Base-by-base conservation (phyloP, 64 coral and sea anemone species). In the Pocillopora verrucosa region DNA sequence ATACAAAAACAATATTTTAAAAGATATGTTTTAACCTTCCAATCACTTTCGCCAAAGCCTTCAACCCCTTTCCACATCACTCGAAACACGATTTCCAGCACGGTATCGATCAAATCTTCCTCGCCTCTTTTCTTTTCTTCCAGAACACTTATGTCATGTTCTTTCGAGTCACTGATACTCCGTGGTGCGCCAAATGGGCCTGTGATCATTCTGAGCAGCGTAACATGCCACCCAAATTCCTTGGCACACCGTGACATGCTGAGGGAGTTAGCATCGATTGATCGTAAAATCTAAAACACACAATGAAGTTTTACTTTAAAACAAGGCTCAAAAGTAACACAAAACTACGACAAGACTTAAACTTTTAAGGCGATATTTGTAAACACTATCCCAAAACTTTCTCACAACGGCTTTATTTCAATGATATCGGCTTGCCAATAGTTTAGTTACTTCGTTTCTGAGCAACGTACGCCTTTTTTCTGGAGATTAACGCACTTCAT, bases 61-160 rank as follows among this genome's bases (percentile, higher is more conserved):
- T 76, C 90, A 9, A 99, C 76, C 34, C 97, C 97, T 62, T 88
- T 93, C 97, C 97, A 99, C 88, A 99, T 90, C 17, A 95, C 91
- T 67, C 85, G 73, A 64, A 93, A 99, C 59, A 99, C 83, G 57
- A 99, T 95, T 72, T 95, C 88, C 78, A 99, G 57, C 34, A 99
- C 94, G 69, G 91, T 95, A 58, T 95, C 77, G 15, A 95, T 82
- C n/a, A 99, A 89, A 64, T 85, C 89, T 72, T 93, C 82, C 37
- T 80, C 81, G 5, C 79, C 60, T 19, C 61, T 78, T 16, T 74
- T 78, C 59, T 41, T 70, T 25, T 96, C 90, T 63, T 86, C 87
- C 5, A 41, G 24, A 0, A 65, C 67, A 16, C 74, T 22, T 13
- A 5, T 62, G 30, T 16, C 58, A 34, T 78, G 38, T 13, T 56